Base-by-base conservation (phyloP, 1,140 invertebrate species). In the Nasonia vitripennis region DNA sequence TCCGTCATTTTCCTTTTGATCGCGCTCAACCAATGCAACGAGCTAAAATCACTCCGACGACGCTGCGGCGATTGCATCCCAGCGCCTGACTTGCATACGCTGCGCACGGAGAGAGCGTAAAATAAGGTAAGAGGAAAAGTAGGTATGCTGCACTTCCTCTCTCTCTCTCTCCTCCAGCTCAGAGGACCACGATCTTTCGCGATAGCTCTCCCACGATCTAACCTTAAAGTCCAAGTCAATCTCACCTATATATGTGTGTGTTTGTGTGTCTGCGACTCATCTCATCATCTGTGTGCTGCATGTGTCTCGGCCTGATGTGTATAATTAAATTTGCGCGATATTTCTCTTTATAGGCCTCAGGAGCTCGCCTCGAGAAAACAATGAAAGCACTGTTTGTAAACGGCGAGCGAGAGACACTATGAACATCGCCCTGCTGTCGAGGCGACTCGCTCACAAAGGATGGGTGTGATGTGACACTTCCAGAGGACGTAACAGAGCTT, bases 1-100 rank as follows among this genome's bases (percentile, higher is more conserved):
- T 62, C 77, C 45, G 62, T 78, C 75, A 78, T 78, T 79, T 84
- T 84, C 77, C 77, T 84, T 84, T 84, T 79, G 79, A 84, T 84
- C 74, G 77, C 48, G 62, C 34, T 78, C 62, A 62, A 51, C 45
- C 75, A 73, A 51, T 77, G 55, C 45, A 78, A 78, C 75, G 67
- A 79, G 55, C 34, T 79, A 3, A 51, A 78, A 70, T 84, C 75
- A 70, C 74, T 84, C 55, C 34, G 37, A 55, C n/a, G 71, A 45
- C n/a, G 41, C 62, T 23, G 45, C 41, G 68, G 51, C 77, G 34
- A 84, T 71, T 20, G 55, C 55, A 62, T 62, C 55, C 55, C 55
- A 7, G 17, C 55, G 55, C 20, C 55, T 62, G 55, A 62, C 20
- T 20, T 62, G 7, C 17, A 62, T 17, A 62, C 20, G 17, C 55